phyloP scores from a whole-genome alignment of 2,888 invertebrate genomes.

The Parnassius apollo region DNA sequence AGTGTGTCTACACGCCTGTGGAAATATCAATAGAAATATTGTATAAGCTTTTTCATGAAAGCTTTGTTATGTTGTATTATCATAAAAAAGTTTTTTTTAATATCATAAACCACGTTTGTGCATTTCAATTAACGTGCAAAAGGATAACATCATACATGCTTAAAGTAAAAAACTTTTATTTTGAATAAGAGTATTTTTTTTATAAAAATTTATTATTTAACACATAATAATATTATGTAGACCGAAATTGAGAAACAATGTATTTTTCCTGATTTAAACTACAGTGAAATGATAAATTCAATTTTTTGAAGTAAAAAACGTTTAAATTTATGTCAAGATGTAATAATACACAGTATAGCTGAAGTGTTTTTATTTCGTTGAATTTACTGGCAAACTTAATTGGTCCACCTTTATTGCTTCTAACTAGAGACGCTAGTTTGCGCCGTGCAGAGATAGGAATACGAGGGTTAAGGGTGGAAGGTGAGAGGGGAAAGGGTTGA shows the following conservation, averaged over 20 bases:
- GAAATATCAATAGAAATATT: not conserved
- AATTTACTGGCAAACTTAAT: conserved; percentile 73
- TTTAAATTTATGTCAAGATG: conserved; percentile 7
- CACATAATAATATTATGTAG: conserved; percentile 10
- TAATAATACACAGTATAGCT: conserved; percentile 10
- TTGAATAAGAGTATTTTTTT: conserved; percentile 19
- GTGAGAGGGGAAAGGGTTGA: conserved; percentile 28
- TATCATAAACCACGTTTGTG: too few species aligned
- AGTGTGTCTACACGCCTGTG: too few species aligned
- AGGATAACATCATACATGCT: not conserved
- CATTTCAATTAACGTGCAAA: not conserved
- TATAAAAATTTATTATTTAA: conserved; percentile 17
- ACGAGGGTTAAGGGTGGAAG: conserved; percentile 28
- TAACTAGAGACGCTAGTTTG: conserved; percentile 46
- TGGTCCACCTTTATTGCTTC: conserved; percentile 77
- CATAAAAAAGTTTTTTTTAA: too few species aligned
- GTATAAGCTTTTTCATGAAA: not conserved
- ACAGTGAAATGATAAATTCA: conserved; percentile 1
- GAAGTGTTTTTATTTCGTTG: conserved; percentile 55
- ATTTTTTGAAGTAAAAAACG: conserved; percentile 14
- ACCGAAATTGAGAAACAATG: conserved; percentile 13
- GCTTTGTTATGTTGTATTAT: too few species aligned
- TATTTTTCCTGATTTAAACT: conserved; percentile 6
- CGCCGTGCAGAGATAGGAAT: conserved; percentile 34
- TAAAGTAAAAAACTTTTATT: conserved; percentile 8